Conservation (phyloP, 2,888 invertebrate species). For the Erannis defoliaria region DNA sequence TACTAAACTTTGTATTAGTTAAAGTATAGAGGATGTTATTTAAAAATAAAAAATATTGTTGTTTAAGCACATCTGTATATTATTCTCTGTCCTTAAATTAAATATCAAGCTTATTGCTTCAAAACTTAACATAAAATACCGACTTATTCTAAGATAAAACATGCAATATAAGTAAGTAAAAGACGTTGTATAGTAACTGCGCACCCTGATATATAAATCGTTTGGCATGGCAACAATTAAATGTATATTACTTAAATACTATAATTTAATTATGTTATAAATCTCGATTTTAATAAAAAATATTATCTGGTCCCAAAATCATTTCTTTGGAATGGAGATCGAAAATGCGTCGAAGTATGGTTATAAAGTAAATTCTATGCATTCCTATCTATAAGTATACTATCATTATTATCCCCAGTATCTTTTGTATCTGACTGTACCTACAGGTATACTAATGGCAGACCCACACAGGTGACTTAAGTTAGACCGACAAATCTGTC, state of each 20-base stretch:
- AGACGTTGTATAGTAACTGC: slow-evolving; percentile 28
- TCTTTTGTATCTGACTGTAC: not conserved
- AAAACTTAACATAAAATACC: slow-evolving; percentile 54
- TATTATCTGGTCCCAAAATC: slow-evolving; percentile 13
- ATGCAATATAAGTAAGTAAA: slow-evolving; percentile 42
- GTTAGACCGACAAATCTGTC: too few species aligned
- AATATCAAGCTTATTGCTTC: slow-evolving; percentile 69
- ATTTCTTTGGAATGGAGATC: slow-evolving; percentile 16
- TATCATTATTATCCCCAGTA: not conserved
- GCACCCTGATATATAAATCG: slow-evolving; percentile 30
- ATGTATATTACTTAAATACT: slow-evolving; percentile 2
- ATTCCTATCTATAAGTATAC: not conserved
- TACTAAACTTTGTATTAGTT: not conserved
- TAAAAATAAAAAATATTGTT: slow-evolving; percentile 60
- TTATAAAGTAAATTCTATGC: slow-evolving; percentile 5
- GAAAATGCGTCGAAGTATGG: slow-evolving; percentile 9
- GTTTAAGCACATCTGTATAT: slow-evolving; percentile 75
- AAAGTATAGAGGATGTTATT: not conserved
- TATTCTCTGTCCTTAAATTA: slow-evolving; percentile 59
- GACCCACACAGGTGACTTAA: too few species aligned
- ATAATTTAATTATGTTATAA: not conserved
- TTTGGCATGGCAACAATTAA: slow-evolving; percentile 22
- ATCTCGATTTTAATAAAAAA: slow-evolving; percentile 1
- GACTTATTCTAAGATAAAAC: slow-evolving; percentile 39
- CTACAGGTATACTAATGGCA: not conserved